phyloP scores from a whole-genome alignment of 2,888 invertebrate genomes.

The Perithous albicinctus region DNA sequence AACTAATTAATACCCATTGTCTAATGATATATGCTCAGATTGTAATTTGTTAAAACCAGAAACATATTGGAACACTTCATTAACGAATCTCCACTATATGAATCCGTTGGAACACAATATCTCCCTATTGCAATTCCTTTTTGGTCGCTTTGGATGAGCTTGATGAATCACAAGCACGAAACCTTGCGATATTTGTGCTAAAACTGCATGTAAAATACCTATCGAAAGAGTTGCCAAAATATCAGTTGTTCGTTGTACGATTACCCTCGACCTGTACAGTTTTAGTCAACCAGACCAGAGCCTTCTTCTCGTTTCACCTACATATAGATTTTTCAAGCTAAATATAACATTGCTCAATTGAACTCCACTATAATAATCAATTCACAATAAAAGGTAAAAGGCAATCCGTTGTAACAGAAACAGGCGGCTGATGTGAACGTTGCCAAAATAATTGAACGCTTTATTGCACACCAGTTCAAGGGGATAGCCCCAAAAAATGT shows the following conservation, averaged over 20 bases:
- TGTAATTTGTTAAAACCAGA: too few species aligned
- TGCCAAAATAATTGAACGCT: constrained; percentile 33
- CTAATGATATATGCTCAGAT: too few species aligned
- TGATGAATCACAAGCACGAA: too few species aligned
- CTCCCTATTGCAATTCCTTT: too few species aligned
- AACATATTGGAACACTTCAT: too few species aligned
- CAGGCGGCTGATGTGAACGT: constrained; percentile 9
- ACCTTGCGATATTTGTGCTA: too few species aligned
- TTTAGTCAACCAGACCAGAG: constrained; percentile 30
- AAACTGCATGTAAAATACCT: too few species aligned
- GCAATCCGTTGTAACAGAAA: constrained; percentile 9
- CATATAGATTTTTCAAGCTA: constrained; percentile 9
- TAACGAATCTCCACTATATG: too few species aligned
- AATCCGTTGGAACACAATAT: too few species aligned
- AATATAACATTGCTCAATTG: constrained; percentile 39
- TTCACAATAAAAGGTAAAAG: constrained; percentile 30
- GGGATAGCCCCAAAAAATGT: too few species aligned
- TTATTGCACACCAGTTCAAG: background rate
- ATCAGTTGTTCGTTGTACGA: background rate
- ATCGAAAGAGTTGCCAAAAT: constrained; percentile 51
- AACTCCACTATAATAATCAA: constrained; percentile 43
- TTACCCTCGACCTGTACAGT: constrained; percentile 30
- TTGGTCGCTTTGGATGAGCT: too few species aligned
- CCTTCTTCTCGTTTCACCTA: constrained; percentile 12
- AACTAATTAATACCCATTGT: too few species aligned